Base-by-base conservation (phyloP, 1,140 invertebrate species). In the Temnothorax curvispinosus region DNA sequence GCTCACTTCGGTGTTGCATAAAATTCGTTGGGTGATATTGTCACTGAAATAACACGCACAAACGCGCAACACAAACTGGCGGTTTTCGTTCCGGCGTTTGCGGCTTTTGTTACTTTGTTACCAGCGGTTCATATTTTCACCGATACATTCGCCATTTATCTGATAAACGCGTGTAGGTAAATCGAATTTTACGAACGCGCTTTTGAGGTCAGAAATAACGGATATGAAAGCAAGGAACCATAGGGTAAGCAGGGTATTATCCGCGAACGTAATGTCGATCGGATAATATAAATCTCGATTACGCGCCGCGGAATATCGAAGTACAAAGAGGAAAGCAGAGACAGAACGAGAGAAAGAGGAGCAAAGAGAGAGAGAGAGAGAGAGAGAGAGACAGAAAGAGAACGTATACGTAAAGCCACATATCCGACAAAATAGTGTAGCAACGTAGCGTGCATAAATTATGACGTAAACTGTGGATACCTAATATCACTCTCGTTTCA, bases 211-310 rank as follows among this genome's bases (percentile, higher is more conserved):
- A 86, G 77, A 80, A 72, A 74, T 84, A 84, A 87, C 67, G 78
- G 78, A 82, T 71, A 85, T 62, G 58, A 62, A 82, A 84, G 77
- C 86, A 87, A 74, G 47, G 65, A 74, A 80, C 54, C 76, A 82
- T 58, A 71, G 78, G 78, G 60, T 74, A 84, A 84, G 86, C 86
- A 84, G 27, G 67, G 80, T 74, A 84, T 87, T 87, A 87, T 87
- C 80, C 80, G 32, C 35, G 67, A 65, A 71, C 81, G 80, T 75
- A 87, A 87, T 84, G 67, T 54, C 86, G 86, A 87, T 87, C 80
- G 80, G 67, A 35, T 65, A 69, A 87, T 87, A 87, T 87, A 87
- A 87, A 87, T 87, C 86, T 64, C 86, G 86, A 87, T 87, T 87
- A 87, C 13, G 44, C 47, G 35, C 32, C 32, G 44, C 58, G 56